Conservation (phyloP, 2,888 invertebrate genomes). For the Brachyptera risi region DNA sequence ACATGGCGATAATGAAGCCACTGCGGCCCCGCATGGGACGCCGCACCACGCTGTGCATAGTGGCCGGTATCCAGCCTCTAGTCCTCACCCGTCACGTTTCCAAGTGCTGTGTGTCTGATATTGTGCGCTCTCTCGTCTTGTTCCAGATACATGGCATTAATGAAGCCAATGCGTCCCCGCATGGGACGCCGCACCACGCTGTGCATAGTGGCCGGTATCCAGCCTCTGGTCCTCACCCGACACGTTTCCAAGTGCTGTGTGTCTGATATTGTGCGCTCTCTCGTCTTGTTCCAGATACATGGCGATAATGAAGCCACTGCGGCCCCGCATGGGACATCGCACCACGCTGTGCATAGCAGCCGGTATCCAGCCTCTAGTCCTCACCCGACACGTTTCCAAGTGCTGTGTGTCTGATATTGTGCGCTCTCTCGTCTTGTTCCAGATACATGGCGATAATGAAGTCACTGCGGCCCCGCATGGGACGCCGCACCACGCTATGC, state of each 20-base stretch:
- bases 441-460: not conserved
- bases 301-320: not conserved
- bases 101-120: not conserved
- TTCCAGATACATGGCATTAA: not conserved
- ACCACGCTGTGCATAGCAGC: not conserved
- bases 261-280: not conserved
- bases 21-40: not conserved
- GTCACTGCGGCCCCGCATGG: not conserved
- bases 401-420: no score
- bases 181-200: not conserved
- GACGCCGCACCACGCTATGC: not conserved
- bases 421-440: not conserved
- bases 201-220: not conserved
- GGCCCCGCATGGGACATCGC: not conserved
- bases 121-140: not conserved
- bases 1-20: not conserved
- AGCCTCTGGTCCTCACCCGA: not conserved
- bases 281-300: not conserved
- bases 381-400: not conserved
- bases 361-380: not conserved
- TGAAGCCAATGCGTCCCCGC: not conserved
- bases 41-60: not conserved
- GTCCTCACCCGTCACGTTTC: not conserved
- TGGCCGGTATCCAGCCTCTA: not conserved
- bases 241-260: not conserved